Base-by-base conservation (phyloP, 1,140 invertebrate genomes). In the Lepidurus apus region DNA sequence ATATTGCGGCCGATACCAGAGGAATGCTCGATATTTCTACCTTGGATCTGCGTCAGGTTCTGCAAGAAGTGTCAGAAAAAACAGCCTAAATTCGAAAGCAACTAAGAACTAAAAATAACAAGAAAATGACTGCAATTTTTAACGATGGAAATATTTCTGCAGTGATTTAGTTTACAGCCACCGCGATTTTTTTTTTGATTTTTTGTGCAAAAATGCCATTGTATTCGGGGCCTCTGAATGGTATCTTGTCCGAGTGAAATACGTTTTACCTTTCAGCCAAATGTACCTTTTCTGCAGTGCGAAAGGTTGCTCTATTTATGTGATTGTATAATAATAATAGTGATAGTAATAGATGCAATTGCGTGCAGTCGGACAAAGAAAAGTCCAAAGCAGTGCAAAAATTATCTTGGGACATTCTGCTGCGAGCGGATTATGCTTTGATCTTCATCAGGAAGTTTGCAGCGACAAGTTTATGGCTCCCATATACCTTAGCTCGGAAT, bases 1-100 rank as follows among this genome's bases (percentile, higher is more conserved):
- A 74, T 26, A 74, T 79, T 45, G 74, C 75, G 42, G 74, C 78
- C 10, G 74, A 74, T 47, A 74, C 73, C 74, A 73, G 78, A 24
- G 65, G 44, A 34, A 79, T 26, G 24, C 34, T 74, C 5, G 78
- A 79, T 44, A 73, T 74, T 9, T 34, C 78, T 34, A 42, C 73
- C 42, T 47, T 79, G 6, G 78, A 79, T 45, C 43, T 74, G 9
- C 78, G 75, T 17, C 78, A 74, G n/a, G 34, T 79, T 17, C 74
- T 79, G 5, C 73, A 74, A 21, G 78, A 79, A 45, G 43, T 44
- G 10, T 47, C 74, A 11, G 34, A 65, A 21, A 65, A 65, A 65
- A 21, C 53, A 17, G 13, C 21, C 17, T 65, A 65, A 65, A 21
- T 17, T 4, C 17, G 53, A 65, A n/a, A 65, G 8, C 17, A n/a